Evolutionary conservation across 2,888 invertebrate genomes (phyloP), one percentile per base, ranked within the genome.

Genomic region (Cantharis flavilabris): DNA sequence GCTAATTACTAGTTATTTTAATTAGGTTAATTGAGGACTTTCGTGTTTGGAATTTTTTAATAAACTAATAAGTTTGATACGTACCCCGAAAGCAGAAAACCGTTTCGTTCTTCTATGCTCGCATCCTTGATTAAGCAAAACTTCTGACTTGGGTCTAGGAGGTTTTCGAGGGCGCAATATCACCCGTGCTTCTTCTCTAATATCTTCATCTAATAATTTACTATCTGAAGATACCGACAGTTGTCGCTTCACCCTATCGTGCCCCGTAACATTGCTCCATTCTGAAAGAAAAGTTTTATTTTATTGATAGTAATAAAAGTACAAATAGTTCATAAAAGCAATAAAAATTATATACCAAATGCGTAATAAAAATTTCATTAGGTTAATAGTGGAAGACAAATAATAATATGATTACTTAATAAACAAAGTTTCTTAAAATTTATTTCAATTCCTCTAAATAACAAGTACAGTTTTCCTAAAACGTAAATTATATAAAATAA

Each of bases 31-130:
- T 67, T 23, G 13, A 26, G 23, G 5, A 18, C n/a, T 49, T 67
- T 67, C 65, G 65, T 67, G 65, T 9, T 23, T 23, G n/a, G 65
- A 67, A 67, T n/a, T 67, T 16, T 67, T 49, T 13, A 49, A n/a
- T 49, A 49, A 49, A 49, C 33, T 33, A 13, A 13, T 33, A 23
- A 49, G 1, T 49, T n/a, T n/a, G 9, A 20, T 70, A 91, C 94
- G 92, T 89, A 98, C 98, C 92, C 97, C 97, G 92, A 98, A 98
- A 89, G 98, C 98, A 88, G 97, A 97, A 91, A 96, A 97, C 89
- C 98, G 93, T 91, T 98, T 98, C 86, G 95, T 94, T 88, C 96
- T 92, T 89, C 96, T 93, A 89, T 93, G 93, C 86, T 91, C 90
- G 82, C 88, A 87, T 71, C 89, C 89, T 87, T 93, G 93, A 87